A percentile compares a stretch with the other conserved stretches of the same genome.
Conservation (phyloP, 1,140 invertebrate genomes). For the Anthonomus grandis region DNA sequence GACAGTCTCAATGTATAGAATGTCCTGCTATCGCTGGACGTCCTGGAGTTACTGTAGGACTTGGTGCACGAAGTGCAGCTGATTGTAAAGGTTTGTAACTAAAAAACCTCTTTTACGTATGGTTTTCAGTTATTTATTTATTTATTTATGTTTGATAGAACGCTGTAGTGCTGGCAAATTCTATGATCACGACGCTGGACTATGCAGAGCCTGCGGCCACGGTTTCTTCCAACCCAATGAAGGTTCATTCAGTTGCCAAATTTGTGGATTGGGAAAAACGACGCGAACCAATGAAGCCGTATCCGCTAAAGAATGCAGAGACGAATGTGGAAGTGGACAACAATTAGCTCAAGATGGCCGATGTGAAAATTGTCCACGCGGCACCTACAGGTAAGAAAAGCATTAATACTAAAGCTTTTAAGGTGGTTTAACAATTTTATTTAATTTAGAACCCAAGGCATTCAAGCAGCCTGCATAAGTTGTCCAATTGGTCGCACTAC, state of each 20-base stretch:
- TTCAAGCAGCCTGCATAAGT: conserved; percentile 80
- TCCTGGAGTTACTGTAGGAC: conserved; percentile 79
- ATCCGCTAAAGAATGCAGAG: conserved; percentile 80
- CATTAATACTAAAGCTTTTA: too few relatives aligned
- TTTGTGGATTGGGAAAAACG: conserved; percentile 90
- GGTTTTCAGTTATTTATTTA: background rate
- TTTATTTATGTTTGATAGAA: conserved; percentile 54
- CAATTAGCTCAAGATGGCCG: conserved; percentile 85
- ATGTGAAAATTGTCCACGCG: conserved; percentile 88
- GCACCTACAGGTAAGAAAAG: conserved; percentile 62
- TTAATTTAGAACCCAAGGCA: conserved; percentile 67
- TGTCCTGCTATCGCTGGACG: conserved; percentile 86
- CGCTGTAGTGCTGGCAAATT: conserved; percentile 88
- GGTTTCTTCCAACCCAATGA: conserved; percentile 91
- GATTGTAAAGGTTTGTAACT: conserved; percentile 77
- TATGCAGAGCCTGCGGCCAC: conserved; percentile 88
- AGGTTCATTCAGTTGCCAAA: conserved; percentile 84
- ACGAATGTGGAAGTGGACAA: conserved; percentile 87
- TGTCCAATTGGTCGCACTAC: conserved; percentile 91
- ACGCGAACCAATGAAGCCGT: conserved; percentile 89
- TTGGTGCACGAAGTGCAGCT: conserved; percentile 79
- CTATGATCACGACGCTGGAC: conserved; percentile 78
- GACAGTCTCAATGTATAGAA: conserved; percentile 80
- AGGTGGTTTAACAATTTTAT: too few relatives aligned
- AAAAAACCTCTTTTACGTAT: background rate